phyloP scores from a whole-genome alignment of 2,113 vertebrate genomes.

The Pseudonaja textilis region DNA sequence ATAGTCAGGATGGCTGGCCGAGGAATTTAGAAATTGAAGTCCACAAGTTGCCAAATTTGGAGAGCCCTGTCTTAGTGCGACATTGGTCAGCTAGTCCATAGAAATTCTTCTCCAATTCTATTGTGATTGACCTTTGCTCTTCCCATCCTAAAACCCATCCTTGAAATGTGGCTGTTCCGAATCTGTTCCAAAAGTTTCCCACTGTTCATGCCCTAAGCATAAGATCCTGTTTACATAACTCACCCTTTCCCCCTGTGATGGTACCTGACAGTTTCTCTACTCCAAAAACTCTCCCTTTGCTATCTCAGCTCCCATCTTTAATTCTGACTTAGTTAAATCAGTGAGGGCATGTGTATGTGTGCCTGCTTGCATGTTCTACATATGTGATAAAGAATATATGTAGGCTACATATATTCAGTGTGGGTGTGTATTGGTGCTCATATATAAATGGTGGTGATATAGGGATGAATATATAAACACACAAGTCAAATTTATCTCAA shows the following conservation, averaged over 20 bases:
- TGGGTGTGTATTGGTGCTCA: background rate
- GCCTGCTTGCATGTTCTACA: background rate
- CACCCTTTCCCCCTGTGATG: background rate
- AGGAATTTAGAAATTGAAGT: background rate
- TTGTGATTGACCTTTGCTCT: background rate
- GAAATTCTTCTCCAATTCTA: background rate
- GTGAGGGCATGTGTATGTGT: background rate
- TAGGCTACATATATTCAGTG: background rate
- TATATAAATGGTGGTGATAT: background rate
- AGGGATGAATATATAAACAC: slow-evolving; percentile 1
- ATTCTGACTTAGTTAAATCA: background rate
- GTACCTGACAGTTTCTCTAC: background rate
- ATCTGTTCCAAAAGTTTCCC: background rate
- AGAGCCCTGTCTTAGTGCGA: background rate
- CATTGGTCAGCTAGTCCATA: background rate
- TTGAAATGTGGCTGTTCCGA: background rate
- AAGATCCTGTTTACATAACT: background rate
- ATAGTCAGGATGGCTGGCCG: too few relatives aligned
- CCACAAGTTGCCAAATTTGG: background rate
- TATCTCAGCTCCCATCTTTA: slow-evolving; percentile 1
- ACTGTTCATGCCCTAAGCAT: background rate
- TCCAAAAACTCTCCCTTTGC: background rate
- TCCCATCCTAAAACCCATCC: background rate
- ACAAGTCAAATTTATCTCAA: background rate
- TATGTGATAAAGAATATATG: background rate